A percentile compares a stretch with the other conserved stretches of the same genome.
Conservation (phyloP, 2,113 vertebrate species). For the Theristicus caerulescens region DNA sequence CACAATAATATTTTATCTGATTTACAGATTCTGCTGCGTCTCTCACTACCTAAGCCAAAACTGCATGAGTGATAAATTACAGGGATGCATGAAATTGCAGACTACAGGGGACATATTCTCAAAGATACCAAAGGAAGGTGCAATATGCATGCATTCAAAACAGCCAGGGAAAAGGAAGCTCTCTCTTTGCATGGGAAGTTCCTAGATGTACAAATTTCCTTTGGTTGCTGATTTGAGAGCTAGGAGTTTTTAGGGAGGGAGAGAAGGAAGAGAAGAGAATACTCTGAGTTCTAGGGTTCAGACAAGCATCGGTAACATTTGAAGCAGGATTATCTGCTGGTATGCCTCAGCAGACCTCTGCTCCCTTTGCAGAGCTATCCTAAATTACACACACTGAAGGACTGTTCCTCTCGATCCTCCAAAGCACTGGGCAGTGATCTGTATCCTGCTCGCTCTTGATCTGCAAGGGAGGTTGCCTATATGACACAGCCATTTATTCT, state of each 20-base stretch:
- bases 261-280: background rate
- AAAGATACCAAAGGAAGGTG: background rate
- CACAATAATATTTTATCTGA: background rate
- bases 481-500: background rate
- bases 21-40: background rate
- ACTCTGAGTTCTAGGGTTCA: background rate
- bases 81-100: background rate
- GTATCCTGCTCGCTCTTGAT: background rate
- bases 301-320: background rate
- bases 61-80: background rate
- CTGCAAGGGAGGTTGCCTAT: background rate
- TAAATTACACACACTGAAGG: background rate
- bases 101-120: background rate
- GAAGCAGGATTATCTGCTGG: background rate
- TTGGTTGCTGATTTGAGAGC: background rate
- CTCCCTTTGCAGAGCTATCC: background rate
- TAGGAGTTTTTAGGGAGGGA: background rate
- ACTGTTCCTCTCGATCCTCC: no score
- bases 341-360: background rate
- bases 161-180: background rate
- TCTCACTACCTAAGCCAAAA: background rate
- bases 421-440: rapidly evolving
- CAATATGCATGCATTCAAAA: background rate
- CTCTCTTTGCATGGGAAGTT: background rate
- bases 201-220: background rate